Evolutionary conservation across 1,140 invertebrate species (phyloP), one percentile per base, ranked within the genome.

Genomic region (Cecropterus lyciades): DNA sequence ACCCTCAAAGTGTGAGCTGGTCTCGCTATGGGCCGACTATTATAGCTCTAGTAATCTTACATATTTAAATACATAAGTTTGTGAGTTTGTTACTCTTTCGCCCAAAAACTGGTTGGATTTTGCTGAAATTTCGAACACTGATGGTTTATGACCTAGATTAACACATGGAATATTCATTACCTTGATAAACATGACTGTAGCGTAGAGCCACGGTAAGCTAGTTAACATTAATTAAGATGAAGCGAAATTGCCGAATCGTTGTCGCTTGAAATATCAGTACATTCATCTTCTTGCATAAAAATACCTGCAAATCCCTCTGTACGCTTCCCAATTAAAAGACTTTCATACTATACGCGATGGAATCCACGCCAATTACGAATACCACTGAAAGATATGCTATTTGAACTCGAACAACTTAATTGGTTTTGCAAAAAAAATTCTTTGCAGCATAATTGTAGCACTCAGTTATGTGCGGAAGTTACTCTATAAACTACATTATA

Each of bases 331-430:
- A 55, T 55, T 55, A 55, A 42, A 40, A 40, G 52, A 15, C 33
- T 16, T 55, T 40, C 33, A 55, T 40, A 40, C 15, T 16, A n/a
- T 45, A 55, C 15, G 30, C 15, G 10, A 8, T 40, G 52, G 52
- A 40, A 55, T 55, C 52, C 52, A 40, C 33, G 52, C 52, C 52
- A 55, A 55, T 55, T 55, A 55, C 52, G 52, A 55, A 55, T 55
- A 55, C 52, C 52, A 4, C 2, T 17, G 27, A 14, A 27, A 55
- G 52, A 17, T 17, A 55, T n/a, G 14, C 33, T 14, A 55, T 55
- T 8, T 55, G 30, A 16, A 55, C 33, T 55, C 33, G 30, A 55
- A 55, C 52, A 40, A 55, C 30, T 55, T 55, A 55, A 55, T 55
- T 55, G 52, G 52, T 40, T 55, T 40, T 55, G 30, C 15, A 40